These are phyloP conservation scores for Lineus longissimus DNA, from an alignment of 1,140 invertebrate genomes.

Conservation along the genomic window DNA sequence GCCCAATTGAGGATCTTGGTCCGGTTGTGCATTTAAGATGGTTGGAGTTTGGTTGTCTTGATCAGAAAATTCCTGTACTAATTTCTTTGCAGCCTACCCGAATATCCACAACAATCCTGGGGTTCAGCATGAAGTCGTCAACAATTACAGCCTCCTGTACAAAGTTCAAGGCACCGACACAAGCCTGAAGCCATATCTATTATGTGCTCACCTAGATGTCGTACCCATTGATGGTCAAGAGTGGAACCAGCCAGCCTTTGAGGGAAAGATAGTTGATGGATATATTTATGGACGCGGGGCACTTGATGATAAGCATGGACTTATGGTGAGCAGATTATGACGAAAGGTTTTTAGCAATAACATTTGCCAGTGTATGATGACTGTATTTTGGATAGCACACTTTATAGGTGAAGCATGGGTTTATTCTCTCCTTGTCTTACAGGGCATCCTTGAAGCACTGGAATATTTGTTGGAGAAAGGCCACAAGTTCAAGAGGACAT, in stretches of 20 bases:
- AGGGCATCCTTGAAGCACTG: conserved; percentile 60
- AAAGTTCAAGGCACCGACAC: conserved; percentile 47
- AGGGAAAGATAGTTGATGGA: conserved; percentile 54
- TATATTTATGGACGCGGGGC: conserved; percentile 61
- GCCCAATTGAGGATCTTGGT: too few relatives aligned
- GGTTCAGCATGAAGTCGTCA: conserved; percentile 53
- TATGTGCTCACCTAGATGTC: conserved; percentile 61
- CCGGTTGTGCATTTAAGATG: too few relatives aligned
- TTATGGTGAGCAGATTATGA: conserved; percentile 53
- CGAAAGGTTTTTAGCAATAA: too few relatives aligned
- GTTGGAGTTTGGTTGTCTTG: too few relatives aligned
- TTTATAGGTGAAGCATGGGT: too few relatives aligned
- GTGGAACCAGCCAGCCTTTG: conserved; percentile 59
- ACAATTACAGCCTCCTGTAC: conserved; percentile 58
- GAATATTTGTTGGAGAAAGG: conserved; percentile 54
- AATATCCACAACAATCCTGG: conserved; percentile 51
- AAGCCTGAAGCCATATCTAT: conserved; percentile 56
- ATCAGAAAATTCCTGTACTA: too few relatives aligned
- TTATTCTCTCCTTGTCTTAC: too few relatives aligned
- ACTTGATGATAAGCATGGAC: conserved; percentile 59
- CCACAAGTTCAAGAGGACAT: conserved; percentile 53
- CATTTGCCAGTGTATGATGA: neutral
- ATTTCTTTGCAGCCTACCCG: conserved; percentile 52
- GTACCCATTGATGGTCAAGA: conserved; percentile 57
- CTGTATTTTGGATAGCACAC: conserved; percentile 2